Conservation (phyloP, 2,113 vertebrate species). For the Hippocampus abdominalis region DNA sequence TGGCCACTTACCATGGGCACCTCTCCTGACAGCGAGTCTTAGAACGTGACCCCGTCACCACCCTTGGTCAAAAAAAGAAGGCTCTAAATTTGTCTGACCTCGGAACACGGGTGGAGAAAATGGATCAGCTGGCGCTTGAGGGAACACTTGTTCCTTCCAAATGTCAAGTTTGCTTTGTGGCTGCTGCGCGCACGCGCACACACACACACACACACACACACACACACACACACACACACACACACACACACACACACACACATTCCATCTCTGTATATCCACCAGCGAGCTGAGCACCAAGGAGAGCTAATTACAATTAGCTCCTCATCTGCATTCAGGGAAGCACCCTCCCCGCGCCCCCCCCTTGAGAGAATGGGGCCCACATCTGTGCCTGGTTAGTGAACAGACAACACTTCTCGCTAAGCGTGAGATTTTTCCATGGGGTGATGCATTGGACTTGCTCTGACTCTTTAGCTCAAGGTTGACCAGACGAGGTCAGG, state of each 20-base stretch:
- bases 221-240: not conserved
- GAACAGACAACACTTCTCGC: not conserved
- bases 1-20: not conserved
- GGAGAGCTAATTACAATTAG: constrained; percentile 1
- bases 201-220: not conserved
- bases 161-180: constrained; percentile 7
- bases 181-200: not conserved
- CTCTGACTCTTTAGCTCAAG: not conserved
- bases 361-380: not conserved
- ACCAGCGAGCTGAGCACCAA: not conserved
- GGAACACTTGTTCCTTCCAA: constrained; percentile 11
- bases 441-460: not conserved
- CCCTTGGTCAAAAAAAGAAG: not conserved
- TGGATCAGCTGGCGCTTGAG: constrained; percentile 1
- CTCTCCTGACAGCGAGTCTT: not conserved
- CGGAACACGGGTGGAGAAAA: not conserved
- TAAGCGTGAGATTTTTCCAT: not conserved
- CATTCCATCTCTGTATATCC: not conserved
- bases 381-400: not conserved
- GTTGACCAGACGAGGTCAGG: not conserved
- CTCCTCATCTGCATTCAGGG: not conserved
- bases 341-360: too few relatives aligned
- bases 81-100: constrained; percentile 5
- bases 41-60: not conserved
- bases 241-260: not conserved